Conservation (phyloP, 2,888 invertebrate species). For the Vannuccia rotundouncinata region DNA sequence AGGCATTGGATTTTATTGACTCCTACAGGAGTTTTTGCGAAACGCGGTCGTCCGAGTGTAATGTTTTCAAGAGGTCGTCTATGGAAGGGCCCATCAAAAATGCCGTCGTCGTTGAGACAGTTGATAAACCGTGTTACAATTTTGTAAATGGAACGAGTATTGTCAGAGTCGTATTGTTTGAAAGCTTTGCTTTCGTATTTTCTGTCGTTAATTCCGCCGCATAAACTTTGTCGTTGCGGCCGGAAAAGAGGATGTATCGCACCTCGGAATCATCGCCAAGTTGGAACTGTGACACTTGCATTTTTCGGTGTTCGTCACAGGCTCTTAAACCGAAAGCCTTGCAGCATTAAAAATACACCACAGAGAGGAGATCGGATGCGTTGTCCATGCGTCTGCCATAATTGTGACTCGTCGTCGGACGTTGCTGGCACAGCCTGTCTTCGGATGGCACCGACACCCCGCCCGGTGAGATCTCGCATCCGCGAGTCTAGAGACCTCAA, state of each 20-base stretch:
- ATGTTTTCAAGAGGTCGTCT: background rate
- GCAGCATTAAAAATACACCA: conserved; percentile 3
- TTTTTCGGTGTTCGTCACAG: conserved; percentile 23
- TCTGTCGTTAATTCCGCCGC: conserved; percentile 18
- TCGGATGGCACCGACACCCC: conserved; percentile 23
- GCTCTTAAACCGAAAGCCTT: conserved; percentile 21
- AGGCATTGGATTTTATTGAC: background rate
- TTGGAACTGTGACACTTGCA: conserved; percentile 19
- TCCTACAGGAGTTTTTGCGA: background rate
- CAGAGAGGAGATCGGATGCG: background rate
- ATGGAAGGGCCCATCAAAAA: background rate
- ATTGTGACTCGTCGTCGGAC: conserved; percentile 18
- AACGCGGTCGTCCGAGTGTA: background rate
- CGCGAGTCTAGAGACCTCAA: background rate
- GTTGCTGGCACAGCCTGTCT: conserved; percentile 25
- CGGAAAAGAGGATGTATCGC: conserved; percentile 11
- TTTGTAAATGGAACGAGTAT: conserved; percentile 14
- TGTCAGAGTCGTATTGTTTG: conserved; percentile 23
- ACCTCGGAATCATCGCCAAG: conserved; percentile 14
- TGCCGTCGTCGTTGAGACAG: background rate
- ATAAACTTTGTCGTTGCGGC: conserved; percentile 19
- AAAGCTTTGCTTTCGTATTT: background rate
- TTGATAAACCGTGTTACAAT: background rate
- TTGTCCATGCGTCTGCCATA: background rate
- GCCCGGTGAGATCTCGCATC: conserved; percentile 25